Evolutionary conservation across 2,888 invertebrate species (phyloP).

Genomic region (Diachrysia chrysitis): DNA sequence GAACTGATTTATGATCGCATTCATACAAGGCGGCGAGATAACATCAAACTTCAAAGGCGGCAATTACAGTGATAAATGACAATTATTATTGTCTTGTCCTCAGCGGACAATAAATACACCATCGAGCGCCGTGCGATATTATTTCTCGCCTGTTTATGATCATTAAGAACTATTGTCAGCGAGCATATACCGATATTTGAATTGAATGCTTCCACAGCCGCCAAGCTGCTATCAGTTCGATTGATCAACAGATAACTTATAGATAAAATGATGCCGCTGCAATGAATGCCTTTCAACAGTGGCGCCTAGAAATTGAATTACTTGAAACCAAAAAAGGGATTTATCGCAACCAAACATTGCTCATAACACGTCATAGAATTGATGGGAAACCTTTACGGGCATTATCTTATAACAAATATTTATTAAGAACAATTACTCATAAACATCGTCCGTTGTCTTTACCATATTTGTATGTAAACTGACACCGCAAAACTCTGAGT

Average conservation of each 20-base stretch:
- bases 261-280: slow-evolving; percentile 74
- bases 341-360: slow-evolving; percentile 28
- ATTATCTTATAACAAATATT: slow-evolving; percentile 44
- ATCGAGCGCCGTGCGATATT: slow-evolving; percentile 83
- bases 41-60: slow-evolving; percentile 87
- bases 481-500: slow-evolving; percentile 37
- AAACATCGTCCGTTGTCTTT: slow-evolving; percentile 38
- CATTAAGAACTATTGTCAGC: slow-evolving; percentile 86
- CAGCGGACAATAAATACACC: slow-evolving; percentile 83
- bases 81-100: slow-evolving; percentile 83
- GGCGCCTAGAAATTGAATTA: slow-evolving; percentile 48
- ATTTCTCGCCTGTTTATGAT: slow-evolving; percentile 83
- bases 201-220: slow-evolving; percentile 83
- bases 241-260: slow-evolving; percentile 79
- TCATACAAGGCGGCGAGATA: slow-evolving; percentile 80
- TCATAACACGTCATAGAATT: slow-evolving; percentile 22
- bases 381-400: slow-evolving; percentile 27
- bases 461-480: slow-evolving; percentile 51
- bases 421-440: slow-evolving; percentile 58
- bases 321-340: slow-evolving; percentile 28
- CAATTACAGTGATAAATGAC: slow-evolving; percentile 87
- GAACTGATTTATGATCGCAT: slow-evolving; percentile 74
- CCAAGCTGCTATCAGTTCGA: slow-evolving; percentile 78
- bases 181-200: slow-evolving; percentile 80
- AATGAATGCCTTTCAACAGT: slow-evolving; percentile 57